Evolutionary conservation across 2,797 vertebrate genomes (phyloP).

Genomic region (Enteromius anoplus): DNA sequence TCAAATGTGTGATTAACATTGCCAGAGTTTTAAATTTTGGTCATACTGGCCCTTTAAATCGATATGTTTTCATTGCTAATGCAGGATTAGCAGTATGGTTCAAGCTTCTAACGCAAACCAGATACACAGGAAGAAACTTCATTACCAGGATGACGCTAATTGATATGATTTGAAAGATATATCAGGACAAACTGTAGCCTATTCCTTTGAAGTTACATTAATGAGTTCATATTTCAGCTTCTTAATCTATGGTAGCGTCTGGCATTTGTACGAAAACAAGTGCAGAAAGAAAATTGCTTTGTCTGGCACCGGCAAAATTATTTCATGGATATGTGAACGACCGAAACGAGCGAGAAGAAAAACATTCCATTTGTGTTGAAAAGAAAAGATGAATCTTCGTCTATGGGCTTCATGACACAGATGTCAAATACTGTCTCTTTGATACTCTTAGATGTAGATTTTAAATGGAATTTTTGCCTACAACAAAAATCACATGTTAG

Average conservation of each 20-base stretch:
- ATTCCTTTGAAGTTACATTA: conserved; percentile 24
- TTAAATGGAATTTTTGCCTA: not conserved
- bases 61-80: not conserved
- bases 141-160: conserved; percentile 15
- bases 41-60: not conserved
- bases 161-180: not conserved
- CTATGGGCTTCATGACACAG: not conserved
- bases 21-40: not conserved
- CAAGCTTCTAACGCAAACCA: conserved; percentile 2
- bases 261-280: conserved; percentile 37
- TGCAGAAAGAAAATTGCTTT: conserved; percentile 40
- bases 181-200: not conserved
- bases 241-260: conserved; percentile 30
- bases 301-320: conserved; percentile 19
- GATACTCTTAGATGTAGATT: conserved; percentile 13
- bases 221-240: conserved; percentile 18
- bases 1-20: not conserved
- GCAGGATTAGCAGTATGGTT: not conserved
- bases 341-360: conserved; percentile 36
- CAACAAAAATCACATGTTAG: not conserved
- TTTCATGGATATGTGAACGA: conserved; percentile 31
- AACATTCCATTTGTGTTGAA: conserved; percentile 48
- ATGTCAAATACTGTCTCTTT: conserved; percentile 27
- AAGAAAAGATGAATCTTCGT: conserved; percentile 34
- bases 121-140: conserved; percentile 12